Conservation (phyloP, 2,888 invertebrate species). For the Caenorhabditis becei region DNA sequence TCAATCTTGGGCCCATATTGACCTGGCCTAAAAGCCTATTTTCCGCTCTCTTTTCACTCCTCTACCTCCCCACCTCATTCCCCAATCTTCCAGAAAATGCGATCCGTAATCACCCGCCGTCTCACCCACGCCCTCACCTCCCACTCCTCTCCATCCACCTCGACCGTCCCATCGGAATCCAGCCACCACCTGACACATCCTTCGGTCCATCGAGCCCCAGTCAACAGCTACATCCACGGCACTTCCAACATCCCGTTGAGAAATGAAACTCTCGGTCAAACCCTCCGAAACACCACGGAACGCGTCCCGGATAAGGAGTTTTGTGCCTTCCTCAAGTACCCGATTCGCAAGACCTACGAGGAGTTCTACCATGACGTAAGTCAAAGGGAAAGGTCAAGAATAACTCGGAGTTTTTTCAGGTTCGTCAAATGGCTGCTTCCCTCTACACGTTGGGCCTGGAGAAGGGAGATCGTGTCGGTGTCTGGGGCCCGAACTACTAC, state of each 20-base stretch:
- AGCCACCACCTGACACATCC: constrained; percentile 42
- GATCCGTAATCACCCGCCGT: constrained; percentile 40
- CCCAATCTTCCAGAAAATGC: constrained; percentile 28
- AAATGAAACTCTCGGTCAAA: constrained; percentile 78
- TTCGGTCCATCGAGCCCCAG: constrained; percentile 36
- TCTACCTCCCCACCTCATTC: background rate
- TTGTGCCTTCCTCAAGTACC: constrained; percentile 73
- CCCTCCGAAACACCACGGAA: constrained; percentile 73
- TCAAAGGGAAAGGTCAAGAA: background rate
- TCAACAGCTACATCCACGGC: constrained; percentile 77
- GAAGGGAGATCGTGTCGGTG: constrained; percentile 88
- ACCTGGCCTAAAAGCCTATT: too few species aligned
- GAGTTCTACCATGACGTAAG: constrained; percentile 79
- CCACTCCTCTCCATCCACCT: constrained; percentile 32
- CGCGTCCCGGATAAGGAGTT: constrained; percentile 76
- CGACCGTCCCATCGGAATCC: constrained; percentile 8
- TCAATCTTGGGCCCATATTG: too few species aligned
- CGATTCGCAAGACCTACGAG: constrained; percentile 76
- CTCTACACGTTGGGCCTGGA: constrained; percentile 85
- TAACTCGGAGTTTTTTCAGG: constrained; percentile 39
- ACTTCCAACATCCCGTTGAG: constrained; percentile 73
- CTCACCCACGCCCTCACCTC: constrained; percentile 44
- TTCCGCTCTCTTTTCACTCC: background rate
- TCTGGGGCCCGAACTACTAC: constrained; percentile 89
- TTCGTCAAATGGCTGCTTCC: constrained; percentile 60